Base-by-base conservation (phyloP, 2,888 invertebrate genomes). In the Melieria picta region DNA sequence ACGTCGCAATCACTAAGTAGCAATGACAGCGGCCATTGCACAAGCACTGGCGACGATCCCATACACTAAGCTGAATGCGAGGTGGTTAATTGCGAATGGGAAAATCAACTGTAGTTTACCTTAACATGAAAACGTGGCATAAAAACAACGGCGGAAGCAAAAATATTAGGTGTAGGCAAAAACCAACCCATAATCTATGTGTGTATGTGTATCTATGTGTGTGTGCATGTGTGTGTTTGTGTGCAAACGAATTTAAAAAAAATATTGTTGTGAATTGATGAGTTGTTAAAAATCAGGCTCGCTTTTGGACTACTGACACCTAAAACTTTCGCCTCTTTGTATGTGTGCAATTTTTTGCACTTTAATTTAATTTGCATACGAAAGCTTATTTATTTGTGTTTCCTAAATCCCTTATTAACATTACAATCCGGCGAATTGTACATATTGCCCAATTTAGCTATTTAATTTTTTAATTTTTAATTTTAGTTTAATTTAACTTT, bases 221-320 rank as follows among this genome's bases (percentile, higher is more conserved):
- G 30, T 30, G 30, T 30, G 30, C 30, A 2, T 16, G 16, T 16
- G 30, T 30, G 30, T 30, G 30, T 30, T 30, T 30, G 16, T 16
- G 16, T 16, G 30, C 2, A 52, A 52, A 48, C 46, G 4, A 11
- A 47, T 48, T 43, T 7, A 13, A 46, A 56, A 56, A 43, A 43
- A 48, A 58, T 48, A 58, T 67, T 67, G 67, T 67, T 67, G 67
- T 67, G 67, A 67, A 67, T 67, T 67, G 67, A 58, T 67, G 47
- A 67, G 67, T 60, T 67, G 60, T 58, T 56, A 13, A 11, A 11
- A 56, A n/a, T 65, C 45, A 55, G 7, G 7, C 4, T 50, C 10
- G 55, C n/a, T 56, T 45, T 65, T 65, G 55, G 42, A 16, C 65
- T 9, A 65, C 52, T 13, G 30, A 30, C 30, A 3, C 30, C 30